A percentile compares a stretch with the other conserved stretches of the same genome.
phyloP scores from a whole-genome alignment of 2,113 vertebrate genomes.

The Pseudonaja textilis region DNA sequence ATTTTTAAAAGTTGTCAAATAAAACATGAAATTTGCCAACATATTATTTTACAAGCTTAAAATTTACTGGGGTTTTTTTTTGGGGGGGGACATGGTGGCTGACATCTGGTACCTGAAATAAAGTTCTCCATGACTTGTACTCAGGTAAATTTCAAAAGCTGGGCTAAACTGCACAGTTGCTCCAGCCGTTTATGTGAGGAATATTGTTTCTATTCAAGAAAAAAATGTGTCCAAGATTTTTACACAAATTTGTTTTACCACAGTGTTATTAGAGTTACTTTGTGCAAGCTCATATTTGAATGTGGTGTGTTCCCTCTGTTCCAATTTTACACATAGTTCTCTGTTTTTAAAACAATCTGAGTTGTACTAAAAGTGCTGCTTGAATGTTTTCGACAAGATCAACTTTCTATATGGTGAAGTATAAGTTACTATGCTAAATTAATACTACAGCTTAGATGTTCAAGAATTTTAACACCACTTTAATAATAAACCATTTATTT shows the following conservation, averaged over 20 bases:
- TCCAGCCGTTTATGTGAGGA: not conserved
- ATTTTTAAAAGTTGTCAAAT: constrained; percentile 46
- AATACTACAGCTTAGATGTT: not conserved
- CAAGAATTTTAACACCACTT: not conserved
- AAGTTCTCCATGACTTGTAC: constrained; percentile 1
- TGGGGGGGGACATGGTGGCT: not conserved
- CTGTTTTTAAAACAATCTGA: not conserved
- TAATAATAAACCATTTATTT: too few species aligned
- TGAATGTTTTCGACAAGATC: not conserved
- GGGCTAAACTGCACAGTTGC: not conserved
- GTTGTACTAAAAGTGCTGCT: not conserved
- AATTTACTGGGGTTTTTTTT: constrained; percentile 9
- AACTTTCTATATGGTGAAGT: not conserved
- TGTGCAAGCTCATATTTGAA: not conserved
- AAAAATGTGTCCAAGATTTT: not conserved
- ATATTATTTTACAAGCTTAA: not conserved
- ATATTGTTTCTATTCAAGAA: not conserved
- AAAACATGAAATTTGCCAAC: constrained; percentile 29
- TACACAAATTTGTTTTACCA: not conserved
- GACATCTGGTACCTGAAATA: not conserved
- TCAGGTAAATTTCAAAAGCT: not conserved
- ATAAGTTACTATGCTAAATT: not conserved
- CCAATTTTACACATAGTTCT: not conserved
- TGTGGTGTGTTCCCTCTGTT: not conserved
- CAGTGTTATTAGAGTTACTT: not conserved